phyloP scores from a whole-genome alignment of 2,113 vertebrate genomes.

The Oreochromis aureus region DNA sequence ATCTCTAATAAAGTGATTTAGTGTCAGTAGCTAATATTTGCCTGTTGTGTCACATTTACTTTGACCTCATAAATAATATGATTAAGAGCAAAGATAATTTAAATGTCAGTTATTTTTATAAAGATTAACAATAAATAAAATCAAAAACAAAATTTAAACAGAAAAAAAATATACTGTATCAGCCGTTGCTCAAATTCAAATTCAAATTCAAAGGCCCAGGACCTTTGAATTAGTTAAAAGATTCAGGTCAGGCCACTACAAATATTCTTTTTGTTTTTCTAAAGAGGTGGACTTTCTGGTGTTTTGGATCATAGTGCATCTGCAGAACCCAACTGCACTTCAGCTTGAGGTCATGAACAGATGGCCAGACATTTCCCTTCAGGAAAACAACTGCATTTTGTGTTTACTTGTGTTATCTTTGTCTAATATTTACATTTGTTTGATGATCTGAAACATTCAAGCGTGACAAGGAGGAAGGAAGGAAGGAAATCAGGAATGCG shows the following conservation, averaged over 20 bases:
- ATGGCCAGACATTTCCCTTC: neutral
- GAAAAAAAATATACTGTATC: neutral
- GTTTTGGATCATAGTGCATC: neutral
- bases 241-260: neutral
- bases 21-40: no score
- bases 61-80: neutral
- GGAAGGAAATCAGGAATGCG: neutral
- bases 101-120: neutral
- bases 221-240: neutral
- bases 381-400: neutral
- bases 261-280: neutral
- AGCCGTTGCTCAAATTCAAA: neutral
- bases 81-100: neutral
- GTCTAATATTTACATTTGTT: neutral
- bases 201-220: neutral
- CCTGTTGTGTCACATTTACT: neutral
- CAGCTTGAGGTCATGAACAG: neutral
- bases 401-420: neutral
- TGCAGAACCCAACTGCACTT: neutral
- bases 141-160: neutral
- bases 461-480: neutral
- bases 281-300: neutral
- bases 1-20: no score
- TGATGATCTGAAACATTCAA: neutral
- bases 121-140: neutral